Evolutionary conservation across 2,797 vertebrate genomes (phyloP), one percentile per base, ranked within the genome.

Genomic region (Perodicticus potto): DNA sequence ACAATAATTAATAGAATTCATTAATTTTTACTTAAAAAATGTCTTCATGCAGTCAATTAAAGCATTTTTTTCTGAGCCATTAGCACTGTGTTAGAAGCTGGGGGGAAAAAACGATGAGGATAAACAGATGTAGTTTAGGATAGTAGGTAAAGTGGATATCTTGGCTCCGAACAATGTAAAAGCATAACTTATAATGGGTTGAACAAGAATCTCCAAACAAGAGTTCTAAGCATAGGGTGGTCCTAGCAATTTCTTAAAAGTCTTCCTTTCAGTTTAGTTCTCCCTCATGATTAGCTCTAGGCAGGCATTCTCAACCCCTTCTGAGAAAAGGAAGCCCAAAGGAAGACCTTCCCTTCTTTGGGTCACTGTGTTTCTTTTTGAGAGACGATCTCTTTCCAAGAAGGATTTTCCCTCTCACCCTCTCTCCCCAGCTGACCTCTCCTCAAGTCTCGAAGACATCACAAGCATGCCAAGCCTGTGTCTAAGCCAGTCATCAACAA

Each of bases 141-240:
- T 40, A 72, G 29, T 57, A 57, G 45, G 20, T 57, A 63, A 63
- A 27, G 49, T n/a, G 72, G 10, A 77, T 34, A n/a, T 83, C 80
- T 86, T 91, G 55, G 65, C 70, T 70, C 40, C 23, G 53, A 91
- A 86, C 80, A 80, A 76, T 40, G 16, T 77, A 91, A 95, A 77
- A 77, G 78, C 59, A 49, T 10, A 86, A 76, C 14, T 40, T 85
- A 32, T 10, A 86, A 73, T 80, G 37, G 22, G 14, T 83, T 89
- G 11, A 77, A 57, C 20, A 80, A 23, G 55, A 81, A 17, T 91
- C 49, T 43, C 43, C 43, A 43, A 43, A 43, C 43, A 43, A 43
- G 43, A 43, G 8, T 43, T 43, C 43, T 43, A 43, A 43, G 43
- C 5, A 43, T 43, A 43, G 43, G 43, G 43, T 43, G 43, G 43